Evolutionary conservation across 2,797 vertebrate genomes (phyloP), one percentile per base, ranked within the genome.

Genomic region (Orientallactaga sibirica): DNA sequence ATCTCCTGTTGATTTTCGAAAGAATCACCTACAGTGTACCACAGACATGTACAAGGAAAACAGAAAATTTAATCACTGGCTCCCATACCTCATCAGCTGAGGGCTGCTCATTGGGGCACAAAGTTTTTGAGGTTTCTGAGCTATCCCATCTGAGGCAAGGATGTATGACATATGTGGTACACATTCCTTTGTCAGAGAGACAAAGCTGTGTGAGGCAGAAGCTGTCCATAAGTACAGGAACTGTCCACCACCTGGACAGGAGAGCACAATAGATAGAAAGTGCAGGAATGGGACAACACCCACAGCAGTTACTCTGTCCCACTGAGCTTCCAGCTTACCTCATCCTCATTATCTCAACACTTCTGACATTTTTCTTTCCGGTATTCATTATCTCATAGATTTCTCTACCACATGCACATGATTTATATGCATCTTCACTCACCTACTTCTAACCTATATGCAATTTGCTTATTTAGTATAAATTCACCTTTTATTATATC

Each of bases 401-500:
- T 84, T 90, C 37, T 92, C 80, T 75, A 91, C 8, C 86, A 22
- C 79, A 33, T 86, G 55, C 58, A 64, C 19, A 52, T 55, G 33
- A 25, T n/a, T 18, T 71, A 2, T 71, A 7, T 19, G 33, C 2
- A 25, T 48, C 52, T 93, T 92, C 33, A 92, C 52, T 92, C 33
- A 58, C 7, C 61, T 41, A 86, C 29, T 79, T 85, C 20, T 20
- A 94, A 70, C 18, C 37, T 4, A 93, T n/a, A 52, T 41, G 67
- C 20, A 75, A 73, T 81, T 67, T 22, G 6, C 20, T 52, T 86
- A 90, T 88, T 96, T 93, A 90, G 76, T 86, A 67, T 75, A 33
- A 18, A 70, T 71, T 84, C 16, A 2, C 25, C 12, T 94, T 70
- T 79, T 48, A 16, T n/a, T 64, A 48, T 86, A 66, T 48, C 18